Conservation (phyloP, 1,140 invertebrate species). For the Drosophila malerkotliana region DNA sequence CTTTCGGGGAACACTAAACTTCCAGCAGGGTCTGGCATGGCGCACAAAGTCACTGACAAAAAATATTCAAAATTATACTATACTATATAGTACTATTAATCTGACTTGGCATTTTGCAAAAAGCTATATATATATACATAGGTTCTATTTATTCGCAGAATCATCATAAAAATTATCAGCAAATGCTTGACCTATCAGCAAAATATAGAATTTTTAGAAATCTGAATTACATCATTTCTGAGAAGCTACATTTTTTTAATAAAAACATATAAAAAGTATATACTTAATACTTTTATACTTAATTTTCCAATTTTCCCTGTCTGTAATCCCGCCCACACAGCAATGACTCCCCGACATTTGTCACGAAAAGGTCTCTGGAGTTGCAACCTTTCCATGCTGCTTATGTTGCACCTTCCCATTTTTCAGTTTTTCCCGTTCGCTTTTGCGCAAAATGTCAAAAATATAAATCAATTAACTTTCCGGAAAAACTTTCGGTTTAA, state of each 20-base stretch:
- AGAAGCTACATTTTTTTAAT: no score
- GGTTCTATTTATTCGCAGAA: no score
- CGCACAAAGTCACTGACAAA: constrained; percentile 18
- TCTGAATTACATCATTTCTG: no score
- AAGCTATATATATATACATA: no score
- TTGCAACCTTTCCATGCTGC: constrained; percentile 45
- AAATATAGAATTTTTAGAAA: no score
- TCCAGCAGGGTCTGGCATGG: constrained; percentile 36
- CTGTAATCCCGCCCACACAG: constrained; percentile 23
- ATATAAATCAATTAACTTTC: constrained; percentile 80
- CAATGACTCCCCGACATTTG: constrained; percentile 59
- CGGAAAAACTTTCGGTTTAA: constrained; percentile 52
- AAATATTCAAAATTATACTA: background rate
- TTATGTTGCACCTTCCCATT: constrained; percentile 46
- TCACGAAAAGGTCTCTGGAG: constrained; percentile 73
- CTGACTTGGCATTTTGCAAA: background rate
- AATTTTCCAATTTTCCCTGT: constrained; percentile 1
- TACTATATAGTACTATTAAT: background rate
- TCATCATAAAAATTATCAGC: no score
- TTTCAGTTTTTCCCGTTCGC: constrained; percentile 26
- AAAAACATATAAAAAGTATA: no score
- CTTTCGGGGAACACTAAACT: constrained; percentile 56
- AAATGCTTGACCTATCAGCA: no score
- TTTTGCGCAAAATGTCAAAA: constrained; percentile 68
- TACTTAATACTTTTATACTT: no score